Evolutionary conservation across 2,888 invertebrate genomes (phyloP), one percentile per base, ranked within the genome.

Genomic region (Reticulitermes lucifugus): DNA sequence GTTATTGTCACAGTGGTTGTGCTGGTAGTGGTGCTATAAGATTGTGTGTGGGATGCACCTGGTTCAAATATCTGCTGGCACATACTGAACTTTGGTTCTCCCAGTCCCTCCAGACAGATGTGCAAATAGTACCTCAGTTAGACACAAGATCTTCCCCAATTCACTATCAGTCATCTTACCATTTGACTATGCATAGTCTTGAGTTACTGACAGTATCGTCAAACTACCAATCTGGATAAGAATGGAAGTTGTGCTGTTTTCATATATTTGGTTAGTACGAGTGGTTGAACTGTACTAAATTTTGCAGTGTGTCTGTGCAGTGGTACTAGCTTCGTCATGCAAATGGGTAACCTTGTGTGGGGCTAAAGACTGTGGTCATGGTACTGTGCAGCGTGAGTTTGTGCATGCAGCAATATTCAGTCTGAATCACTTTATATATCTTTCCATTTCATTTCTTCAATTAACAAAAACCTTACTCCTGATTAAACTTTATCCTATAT

Each of bases 381-480:
- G 70, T 81, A 81, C 43, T 81, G 70, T 77, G 46, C 77, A 46
- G 65, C 70, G 81, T 81, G 81, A 81, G 81, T 81, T 60, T 81
- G 81, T 81, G 81, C 81, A 81, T 81, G 81, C 81, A 80, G 60
- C 46, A 55, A 77, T 65, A 65, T 25, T 65, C 65, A 46, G 10
- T 79, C 79, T 79, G n/a, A 25, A 79, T 79, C 79, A 79, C 46
- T 79, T 7, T 29, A 51, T 79, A 29, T 51, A 25, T 75, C 79
- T 59, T 35, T 59, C 35, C 21, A 29, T 35, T 70, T 81, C 70
- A 59, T 59, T 43, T 81, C 41, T 81, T 81, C 41, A 21, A 18
- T 65, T 65, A 65, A 25, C n/a, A 25, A 65, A 65, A 65, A 12
- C 25, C n/a, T 70, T 41, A 70, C 65, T 46, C 77, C 77, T n/a